A percentile compares a stretch with the other conserved stretches of the same genome.
Evolutionary conservation across 1,140 invertebrate species (phyloP).

Genomic region (Zaprionus capensis): DNA sequence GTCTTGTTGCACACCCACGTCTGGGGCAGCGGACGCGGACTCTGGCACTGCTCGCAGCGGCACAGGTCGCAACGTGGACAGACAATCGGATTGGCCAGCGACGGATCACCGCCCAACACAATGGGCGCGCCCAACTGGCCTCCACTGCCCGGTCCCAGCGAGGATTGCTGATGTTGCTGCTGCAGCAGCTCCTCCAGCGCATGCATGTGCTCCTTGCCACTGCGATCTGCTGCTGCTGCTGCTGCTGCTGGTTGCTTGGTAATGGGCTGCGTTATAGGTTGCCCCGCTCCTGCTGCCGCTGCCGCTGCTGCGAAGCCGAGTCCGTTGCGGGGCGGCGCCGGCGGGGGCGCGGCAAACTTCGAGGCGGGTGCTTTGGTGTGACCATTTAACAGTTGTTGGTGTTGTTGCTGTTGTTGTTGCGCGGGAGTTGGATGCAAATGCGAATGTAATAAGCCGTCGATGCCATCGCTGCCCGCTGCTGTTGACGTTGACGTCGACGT

Average conservation of each 20-base stretch:
- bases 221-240: background rate
- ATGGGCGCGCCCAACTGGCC: constrained; percentile 57
- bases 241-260: constrained; percentile 86
- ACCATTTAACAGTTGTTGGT: constrained; percentile 41
- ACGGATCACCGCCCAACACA: constrained; percentile 68
- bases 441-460: constrained; percentile 83
- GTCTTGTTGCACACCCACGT: constrained; percentile 94
- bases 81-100: constrained; percentile 88
- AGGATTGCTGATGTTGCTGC: constrained; percentile 38
- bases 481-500: constrained; percentile 39
- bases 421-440: constrained; percentile 57
- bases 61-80: constrained; percentile 94
- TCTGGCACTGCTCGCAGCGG: constrained; percentile 93
- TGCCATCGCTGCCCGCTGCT: constrained; percentile 61
- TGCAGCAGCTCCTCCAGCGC: constrained; percentile 70
- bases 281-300: constrained; percentile 23
- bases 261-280: constrained; percentile 77
- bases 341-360: constrained; percentile 48
- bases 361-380: constrained; percentile 66
- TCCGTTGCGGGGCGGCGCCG: constrained; percentile 33
- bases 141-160: constrained; percentile 29
- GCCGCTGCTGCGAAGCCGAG: constrained; percentile 42
- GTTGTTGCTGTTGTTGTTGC: constrained; percentile 42
- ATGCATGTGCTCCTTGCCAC: constrained; percentile 85
- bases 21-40: constrained; percentile 92